Conservation (phyloP, 2,113 vertebrate species). For the Myiozetetes cayanensis region DNA sequence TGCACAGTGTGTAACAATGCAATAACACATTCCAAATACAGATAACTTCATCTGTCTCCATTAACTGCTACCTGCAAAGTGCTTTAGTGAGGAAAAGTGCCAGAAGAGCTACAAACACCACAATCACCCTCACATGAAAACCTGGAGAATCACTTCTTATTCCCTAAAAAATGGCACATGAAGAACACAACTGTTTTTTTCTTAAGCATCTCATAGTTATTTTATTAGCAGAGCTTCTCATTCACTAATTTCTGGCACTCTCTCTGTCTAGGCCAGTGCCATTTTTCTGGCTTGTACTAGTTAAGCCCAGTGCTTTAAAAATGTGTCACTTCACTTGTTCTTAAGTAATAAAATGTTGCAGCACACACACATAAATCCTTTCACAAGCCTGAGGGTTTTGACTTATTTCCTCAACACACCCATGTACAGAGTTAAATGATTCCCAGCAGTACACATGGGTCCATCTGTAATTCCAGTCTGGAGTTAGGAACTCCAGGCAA, state of each 20-base stretch:
- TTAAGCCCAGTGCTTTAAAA: not conserved
- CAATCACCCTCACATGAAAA: not conserved
- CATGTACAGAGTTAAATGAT: not conserved
- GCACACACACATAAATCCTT: not conserved
- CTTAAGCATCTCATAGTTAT: not conserved
- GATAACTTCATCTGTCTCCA: not conserved
- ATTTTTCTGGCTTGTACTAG: not conserved
- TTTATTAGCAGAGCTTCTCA: not conserved
- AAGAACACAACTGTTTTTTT: not conserved
- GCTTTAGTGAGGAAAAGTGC: not conserved
- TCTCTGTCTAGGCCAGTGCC: not conserved
- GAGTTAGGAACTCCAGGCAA: not conserved
- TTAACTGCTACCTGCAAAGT: not conserved
- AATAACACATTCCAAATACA: not conserved
- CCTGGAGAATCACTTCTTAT: not conserved
- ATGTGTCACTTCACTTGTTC: not conserved
- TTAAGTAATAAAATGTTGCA: not conserved
- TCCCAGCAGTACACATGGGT: not conserved
- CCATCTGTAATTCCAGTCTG: not conserved
- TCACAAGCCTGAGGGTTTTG: not conserved
- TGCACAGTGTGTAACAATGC: not conserved
- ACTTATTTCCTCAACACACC: not conserved
- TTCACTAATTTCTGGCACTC: not conserved
- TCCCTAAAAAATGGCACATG: not conserved
- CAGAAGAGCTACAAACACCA: not conserved